Conservation (phyloP, 2,797 vertebrate genomes). For the Poeciliopsis presidionis region DNA sequence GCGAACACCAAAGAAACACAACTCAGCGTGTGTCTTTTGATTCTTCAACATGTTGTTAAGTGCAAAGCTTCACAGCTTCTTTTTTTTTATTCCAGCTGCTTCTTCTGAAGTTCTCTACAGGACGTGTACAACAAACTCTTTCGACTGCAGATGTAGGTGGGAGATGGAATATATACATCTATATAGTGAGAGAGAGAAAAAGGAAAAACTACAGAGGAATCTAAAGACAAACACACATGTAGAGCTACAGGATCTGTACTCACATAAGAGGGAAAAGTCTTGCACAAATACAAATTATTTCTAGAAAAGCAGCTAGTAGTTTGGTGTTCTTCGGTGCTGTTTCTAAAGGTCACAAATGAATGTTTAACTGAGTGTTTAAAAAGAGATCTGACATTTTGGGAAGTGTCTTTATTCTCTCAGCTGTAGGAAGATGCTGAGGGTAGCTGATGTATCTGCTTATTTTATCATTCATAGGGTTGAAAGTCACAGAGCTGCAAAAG, state of each 20-base stretch:
- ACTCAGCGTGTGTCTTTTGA: slow-evolving; percentile 43
- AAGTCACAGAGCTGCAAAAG: not conserved
- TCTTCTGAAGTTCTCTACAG: not conserved
- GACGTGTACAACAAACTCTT: slow-evolving; percentile 7
- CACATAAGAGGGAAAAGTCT: not conserved
- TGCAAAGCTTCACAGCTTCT: slow-evolving; percentile 18
- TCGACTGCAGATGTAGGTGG: not conserved
- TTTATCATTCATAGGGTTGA: not conserved
- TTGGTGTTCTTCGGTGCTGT: not conserved
- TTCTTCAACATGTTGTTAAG: slow-evolving; percentile 11
- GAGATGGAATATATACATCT: not conserved
- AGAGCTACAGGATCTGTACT: not conserved
- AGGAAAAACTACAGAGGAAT: not conserved
- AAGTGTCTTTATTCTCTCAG: not conserved
- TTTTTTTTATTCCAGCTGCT: not conserved
- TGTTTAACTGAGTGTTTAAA: slow-evolving; percentile 12
- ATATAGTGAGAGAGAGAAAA: not conserved
- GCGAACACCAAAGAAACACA: slow-evolving; percentile 30
- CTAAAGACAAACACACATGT: not conserved
- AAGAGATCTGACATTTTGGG: slow-evolving; percentile 14
- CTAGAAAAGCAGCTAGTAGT: not conserved
- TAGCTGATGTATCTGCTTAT: not conserved
- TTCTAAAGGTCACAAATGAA: slow-evolving; percentile 20
- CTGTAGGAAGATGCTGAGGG: not conserved
- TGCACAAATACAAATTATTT: not conserved